phyloP scores from a whole-genome alignment of 2,888 invertebrate species.

The Caenorhabditis japonica region DNA sequence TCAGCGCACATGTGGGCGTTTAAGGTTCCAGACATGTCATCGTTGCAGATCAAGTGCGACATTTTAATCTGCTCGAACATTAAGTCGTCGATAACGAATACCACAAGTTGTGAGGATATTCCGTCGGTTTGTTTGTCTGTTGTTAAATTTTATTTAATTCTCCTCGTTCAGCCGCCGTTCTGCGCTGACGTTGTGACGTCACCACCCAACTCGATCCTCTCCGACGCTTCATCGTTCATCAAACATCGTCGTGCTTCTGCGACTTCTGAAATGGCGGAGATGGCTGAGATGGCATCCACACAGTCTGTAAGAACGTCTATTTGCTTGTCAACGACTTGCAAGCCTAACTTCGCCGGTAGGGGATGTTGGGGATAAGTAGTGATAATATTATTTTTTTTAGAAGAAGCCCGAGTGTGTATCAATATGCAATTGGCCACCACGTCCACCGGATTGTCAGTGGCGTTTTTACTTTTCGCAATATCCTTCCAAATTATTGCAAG shows the following conservation, averaged over 20 bases:
- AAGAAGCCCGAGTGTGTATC: constrained; percentile 44
- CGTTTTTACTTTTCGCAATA: constrained; percentile 41
- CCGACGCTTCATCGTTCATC: constrained; percentile 64
- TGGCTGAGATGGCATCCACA: constrained; percentile 14
- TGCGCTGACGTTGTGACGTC: constrained; percentile 76
- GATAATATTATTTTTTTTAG: constrained; percentile 20
- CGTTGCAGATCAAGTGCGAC: constrained; percentile 70
- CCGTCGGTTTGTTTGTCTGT: no score
- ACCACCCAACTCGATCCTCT: constrained; percentile 73
- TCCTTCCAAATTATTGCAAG: constrained; percentile 49
- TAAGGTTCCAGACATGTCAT: constrained; percentile 75
- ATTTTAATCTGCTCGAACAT: constrained; percentile 75
- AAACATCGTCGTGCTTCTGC: constrained; percentile 57
- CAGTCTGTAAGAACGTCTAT: constrained; percentile 56
- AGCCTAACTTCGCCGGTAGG: constrained; percentile 32
- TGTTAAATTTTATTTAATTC: no score
- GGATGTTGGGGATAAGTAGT: no score
- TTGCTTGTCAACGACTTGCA: constrained; percentile 53
- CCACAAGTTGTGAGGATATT: constrained; percentile 68
- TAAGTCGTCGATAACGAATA: constrained; percentile 63
- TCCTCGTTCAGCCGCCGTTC: constrained; percentile 72
- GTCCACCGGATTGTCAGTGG: constrained; percentile 49
- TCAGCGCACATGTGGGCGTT: constrained; percentile 77
- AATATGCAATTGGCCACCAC: constrained; percentile 46
- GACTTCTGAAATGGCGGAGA: constrained; percentile 25